Evolutionary conservation across 2,113 vertebrate genomes (phyloP).

Genomic region (Australoheros scitulus): DNA sequence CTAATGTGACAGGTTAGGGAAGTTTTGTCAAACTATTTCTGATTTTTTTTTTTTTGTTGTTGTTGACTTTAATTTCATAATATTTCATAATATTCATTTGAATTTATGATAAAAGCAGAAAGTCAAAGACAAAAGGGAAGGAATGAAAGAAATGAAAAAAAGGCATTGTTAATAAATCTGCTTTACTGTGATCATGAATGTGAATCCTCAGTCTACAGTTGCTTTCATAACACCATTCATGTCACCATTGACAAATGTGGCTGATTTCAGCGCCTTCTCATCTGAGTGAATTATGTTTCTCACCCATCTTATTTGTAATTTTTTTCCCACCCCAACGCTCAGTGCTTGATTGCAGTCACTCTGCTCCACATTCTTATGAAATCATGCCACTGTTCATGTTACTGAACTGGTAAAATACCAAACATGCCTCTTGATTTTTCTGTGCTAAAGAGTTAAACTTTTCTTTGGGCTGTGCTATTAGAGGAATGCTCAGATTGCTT

Average conservation of each 20-base stretch:
- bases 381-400: background rate
- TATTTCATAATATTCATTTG: background rate
- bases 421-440: background rate
- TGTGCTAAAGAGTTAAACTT: background rate
- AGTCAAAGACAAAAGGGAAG: no score
- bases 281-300: slow-evolving; percentile 29
- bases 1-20: no score
- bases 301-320: slow-evolving; percentile 33
- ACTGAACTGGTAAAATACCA: background rate
- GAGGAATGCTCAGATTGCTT: background rate
- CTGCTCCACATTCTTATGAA: background rate
- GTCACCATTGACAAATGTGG: background rate
- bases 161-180: background rate
- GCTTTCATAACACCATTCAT: background rate
- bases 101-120: background rate
- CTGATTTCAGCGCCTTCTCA: background rate
- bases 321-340: background rate
- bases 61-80: background rate
- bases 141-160: background rate
- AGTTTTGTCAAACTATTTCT: no score
- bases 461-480: background rate
- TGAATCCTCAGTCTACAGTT: background rate
- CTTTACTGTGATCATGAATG: background rate
- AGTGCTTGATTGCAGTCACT: background rate
- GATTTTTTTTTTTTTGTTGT: no score